A percentile compares a stretch with the other conserved stretches of the same genome.
Evolutionary conservation across 2,113 vertebrate genomes (phyloP).

Genomic region (Hymenochirus boettgeri): DNA sequence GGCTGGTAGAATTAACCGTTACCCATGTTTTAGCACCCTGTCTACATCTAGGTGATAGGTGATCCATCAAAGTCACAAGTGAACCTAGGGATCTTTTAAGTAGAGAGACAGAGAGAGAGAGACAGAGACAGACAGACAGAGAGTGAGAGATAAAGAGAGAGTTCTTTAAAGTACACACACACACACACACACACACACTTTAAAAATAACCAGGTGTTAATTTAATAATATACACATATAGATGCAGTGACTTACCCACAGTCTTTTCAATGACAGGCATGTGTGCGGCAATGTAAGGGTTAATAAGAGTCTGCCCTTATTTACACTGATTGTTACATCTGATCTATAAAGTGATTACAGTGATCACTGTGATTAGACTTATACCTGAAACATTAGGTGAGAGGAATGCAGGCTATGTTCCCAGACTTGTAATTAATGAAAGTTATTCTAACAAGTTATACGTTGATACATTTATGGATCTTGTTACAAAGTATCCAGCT

Average conservation of each 20-base stretch:
- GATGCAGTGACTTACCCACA: not conserved
- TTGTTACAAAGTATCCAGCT: not conserved
- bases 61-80: no score
- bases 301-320: not conserved
- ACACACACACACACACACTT: not conserved
- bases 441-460: slow-evolving; percentile 1
- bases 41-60: no score
- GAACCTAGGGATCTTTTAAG: no score
- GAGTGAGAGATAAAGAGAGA: not conserved
- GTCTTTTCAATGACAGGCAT: not conserved
- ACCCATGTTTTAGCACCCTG: no score
- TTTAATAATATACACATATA: not conserved
- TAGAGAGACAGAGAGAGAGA: not conserved
- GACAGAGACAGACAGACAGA: not conserved
- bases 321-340: not conserved
- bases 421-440: not conserved
- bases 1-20: no score
- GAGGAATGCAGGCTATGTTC: not conserved
- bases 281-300: no score
- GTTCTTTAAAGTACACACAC: not conserved
- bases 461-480: not conserved
- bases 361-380: no score
- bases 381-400: not conserved
- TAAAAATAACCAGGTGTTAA: not conserved
- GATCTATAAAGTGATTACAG: no score